phyloP scores from a whole-genome alignment of 1,140 invertebrate genomes.

The Yoshiicerus persimilis region DNA sequence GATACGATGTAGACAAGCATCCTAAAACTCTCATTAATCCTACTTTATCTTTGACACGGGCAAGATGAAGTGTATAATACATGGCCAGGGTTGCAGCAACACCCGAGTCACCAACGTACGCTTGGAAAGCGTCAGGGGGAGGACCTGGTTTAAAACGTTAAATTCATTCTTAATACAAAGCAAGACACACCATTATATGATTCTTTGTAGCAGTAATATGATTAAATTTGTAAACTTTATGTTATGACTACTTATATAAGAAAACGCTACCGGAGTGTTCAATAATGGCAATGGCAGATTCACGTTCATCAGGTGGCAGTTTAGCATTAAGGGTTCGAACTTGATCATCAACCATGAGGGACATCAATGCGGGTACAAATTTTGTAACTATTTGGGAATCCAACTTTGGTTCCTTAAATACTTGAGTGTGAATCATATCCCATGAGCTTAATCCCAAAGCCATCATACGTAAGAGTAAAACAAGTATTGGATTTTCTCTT shows the following conservation, averaged over 20 bases:
- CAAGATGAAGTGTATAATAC: constrained; percentile 90
- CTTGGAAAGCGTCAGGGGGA: constrained; percentile 87
- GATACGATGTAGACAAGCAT: constrained; percentile 84
- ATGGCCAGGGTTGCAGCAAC: constrained; percentile 90
- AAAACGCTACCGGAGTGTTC: constrained; percentile 73
- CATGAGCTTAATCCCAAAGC: constrained; percentile 89
- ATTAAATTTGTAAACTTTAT: not conserved
- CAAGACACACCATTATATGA: too few species aligned
- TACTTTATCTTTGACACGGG: constrained; percentile 76
- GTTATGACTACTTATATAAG: not conserved
- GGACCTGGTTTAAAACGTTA: constrained; percentile 63
- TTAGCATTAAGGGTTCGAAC: constrained; percentile 81
- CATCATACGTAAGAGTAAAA: constrained; percentile 89
- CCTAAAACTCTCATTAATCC: constrained; percentile 84
- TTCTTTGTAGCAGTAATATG: too few species aligned
- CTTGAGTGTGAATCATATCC: constrained; percentile 92
- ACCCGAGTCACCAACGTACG: constrained; percentile 83
- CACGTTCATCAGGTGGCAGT: constrained; percentile 88
- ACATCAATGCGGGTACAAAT: constrained; percentile 91
- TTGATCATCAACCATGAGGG: constrained; percentile 96
- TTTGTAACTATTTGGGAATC: constrained; percentile 91
- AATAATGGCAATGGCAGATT: constrained; percentile 87
- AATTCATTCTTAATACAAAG: too few species aligned
- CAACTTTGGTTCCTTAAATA: constrained; percentile 91
- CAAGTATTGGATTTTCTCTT: constrained; percentile 83